Conservation (phyloP, 2,797 vertebrate species). For the Spinibarbus caldwelli region DNA sequence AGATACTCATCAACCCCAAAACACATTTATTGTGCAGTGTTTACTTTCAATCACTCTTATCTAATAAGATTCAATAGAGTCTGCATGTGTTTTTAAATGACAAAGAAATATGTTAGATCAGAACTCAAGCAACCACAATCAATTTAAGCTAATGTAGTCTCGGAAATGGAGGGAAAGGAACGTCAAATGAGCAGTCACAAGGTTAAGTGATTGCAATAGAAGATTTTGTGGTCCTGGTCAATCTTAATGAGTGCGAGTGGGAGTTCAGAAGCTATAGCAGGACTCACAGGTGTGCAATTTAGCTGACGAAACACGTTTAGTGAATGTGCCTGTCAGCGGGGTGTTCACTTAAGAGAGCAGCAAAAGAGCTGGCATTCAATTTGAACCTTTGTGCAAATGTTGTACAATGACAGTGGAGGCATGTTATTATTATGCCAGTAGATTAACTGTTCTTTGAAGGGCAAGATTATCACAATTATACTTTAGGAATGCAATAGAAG, state of each 20-base stretch:
- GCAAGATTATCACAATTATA: not conserved
- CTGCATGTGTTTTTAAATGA: not conserved
- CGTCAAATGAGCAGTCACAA: not conserved
- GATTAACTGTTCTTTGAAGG: conserved; percentile 10
- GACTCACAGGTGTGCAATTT: conserved; percentile 9
- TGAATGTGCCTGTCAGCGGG: conserved; percentile 17
- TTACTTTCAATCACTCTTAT: conserved; percentile 3
- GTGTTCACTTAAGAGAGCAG: not conserved
- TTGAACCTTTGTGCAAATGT: conserved; percentile 8
- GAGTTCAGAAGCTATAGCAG: conserved; percentile 1
- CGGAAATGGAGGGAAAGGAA: not conserved
- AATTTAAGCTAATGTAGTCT: not conserved
- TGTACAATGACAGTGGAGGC: not conserved
- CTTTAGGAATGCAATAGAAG: not conserved
- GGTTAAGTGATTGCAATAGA: conserved; percentile 24
- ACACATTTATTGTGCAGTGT: not conserved
- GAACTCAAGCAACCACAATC: not conserved
- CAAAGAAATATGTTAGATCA: not conserved
- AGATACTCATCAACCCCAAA: not conserved
- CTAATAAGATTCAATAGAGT: not conserved
- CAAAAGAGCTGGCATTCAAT: conserved; percentile 1
- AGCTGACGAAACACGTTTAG: not conserved
- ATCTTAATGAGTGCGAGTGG: conserved; percentile 7
- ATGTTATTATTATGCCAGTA: not conserved
- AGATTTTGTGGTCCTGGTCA: conserved; percentile 1